A percentile compares a stretch with the other conserved stretches of the same genome.
These are phyloP conservation scores for Saccopteryx bilineata DNA, from an alignment of 2,113 vertebrate species.

Conservation along the genomic window DNA sequence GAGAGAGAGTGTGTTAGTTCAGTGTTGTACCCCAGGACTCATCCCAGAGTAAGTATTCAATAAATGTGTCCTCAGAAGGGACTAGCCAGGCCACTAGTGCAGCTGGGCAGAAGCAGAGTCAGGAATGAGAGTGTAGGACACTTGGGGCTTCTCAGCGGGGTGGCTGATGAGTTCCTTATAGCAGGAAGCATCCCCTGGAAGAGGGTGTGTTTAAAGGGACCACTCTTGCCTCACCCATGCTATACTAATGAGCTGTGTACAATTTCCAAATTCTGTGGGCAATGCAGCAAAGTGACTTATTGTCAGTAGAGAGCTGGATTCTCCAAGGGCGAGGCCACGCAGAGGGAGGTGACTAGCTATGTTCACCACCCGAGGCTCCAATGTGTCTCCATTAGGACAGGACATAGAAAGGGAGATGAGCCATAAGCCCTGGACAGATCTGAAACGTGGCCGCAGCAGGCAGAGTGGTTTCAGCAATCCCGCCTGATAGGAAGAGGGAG, in stretches of 20 bases:
- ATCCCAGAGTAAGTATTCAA: not conserved
- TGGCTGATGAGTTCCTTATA: fast-evolving
- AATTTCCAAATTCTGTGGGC: not conserved
- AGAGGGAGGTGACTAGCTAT: not conserved
- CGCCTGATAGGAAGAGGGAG: not conserved
- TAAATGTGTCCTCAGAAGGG: not conserved
- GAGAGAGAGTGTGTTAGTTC: not conserved
- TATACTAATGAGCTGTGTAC: not conserved
- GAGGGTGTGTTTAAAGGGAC: not conserved
- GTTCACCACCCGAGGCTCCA: not conserved
- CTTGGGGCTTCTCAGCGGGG: not conserved
- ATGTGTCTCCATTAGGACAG: not conserved
- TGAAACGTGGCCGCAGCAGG: not conserved
- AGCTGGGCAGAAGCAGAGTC: not conserved
- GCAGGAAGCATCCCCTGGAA: not conserved
- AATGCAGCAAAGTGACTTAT: not conserved
- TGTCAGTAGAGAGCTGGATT: not conserved
- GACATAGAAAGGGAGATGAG: not conserved
- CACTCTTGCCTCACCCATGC: not conserved
- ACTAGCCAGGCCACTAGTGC: not conserved
- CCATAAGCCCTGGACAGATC: fast-evolving
- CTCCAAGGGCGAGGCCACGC: not conserved
- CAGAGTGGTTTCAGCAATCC: not conserved
- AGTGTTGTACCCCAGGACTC: not conserved
- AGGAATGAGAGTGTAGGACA: not conserved